Percentiles rank a stretch among this genome's conserved stretches.
Evolutionary conservation across 2,113 vertebrate genomes (phyloP).

Genomic region (Odontophorus gujanensis): DNA sequence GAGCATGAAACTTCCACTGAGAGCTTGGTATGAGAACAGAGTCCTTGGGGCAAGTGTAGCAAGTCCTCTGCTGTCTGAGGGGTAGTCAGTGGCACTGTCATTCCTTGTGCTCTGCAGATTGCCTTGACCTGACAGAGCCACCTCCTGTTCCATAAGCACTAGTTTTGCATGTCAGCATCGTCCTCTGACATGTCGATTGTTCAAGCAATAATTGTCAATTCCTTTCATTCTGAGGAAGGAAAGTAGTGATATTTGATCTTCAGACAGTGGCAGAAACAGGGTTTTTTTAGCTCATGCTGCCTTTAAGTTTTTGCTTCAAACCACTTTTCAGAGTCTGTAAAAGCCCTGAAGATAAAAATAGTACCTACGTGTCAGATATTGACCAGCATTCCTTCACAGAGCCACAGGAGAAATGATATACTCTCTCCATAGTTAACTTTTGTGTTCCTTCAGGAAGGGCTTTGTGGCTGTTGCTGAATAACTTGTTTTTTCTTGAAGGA

Average conservation of each 20-base stretch:
- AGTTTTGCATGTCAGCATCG: neutral
- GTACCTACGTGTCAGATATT: neutral
- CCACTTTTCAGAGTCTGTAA: neutral
- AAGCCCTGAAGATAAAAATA: conserved; percentile 26
- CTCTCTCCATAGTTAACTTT: neutral
- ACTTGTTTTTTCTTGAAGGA: neutral
- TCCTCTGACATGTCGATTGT: neutral
- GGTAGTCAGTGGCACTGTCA: neutral
- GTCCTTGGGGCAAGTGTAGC: neutral
- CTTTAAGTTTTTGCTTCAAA: conserved; percentile 25
- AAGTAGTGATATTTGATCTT: neutral
- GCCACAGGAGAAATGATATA: neutral
- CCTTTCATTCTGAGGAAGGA: neutral
- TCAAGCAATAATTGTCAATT: conserved; percentile 23
- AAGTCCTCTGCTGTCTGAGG: neutral
- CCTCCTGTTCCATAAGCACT: neutral
- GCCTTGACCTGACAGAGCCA: neutral
- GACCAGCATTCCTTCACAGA: neutral
- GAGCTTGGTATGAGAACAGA: neutral
- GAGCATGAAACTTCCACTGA: neutral
- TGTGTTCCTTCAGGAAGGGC: neutral
- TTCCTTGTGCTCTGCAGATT: neutral
- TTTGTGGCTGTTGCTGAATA: neutral
- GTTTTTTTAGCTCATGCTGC: conserved; percentile 9
- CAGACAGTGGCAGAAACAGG: neutral